A percentile compares a stretch with the other conserved stretches of the same genome.
Conservation (phyloP, 2,888 invertebrate species). For the Merodon equestris region DNA sequence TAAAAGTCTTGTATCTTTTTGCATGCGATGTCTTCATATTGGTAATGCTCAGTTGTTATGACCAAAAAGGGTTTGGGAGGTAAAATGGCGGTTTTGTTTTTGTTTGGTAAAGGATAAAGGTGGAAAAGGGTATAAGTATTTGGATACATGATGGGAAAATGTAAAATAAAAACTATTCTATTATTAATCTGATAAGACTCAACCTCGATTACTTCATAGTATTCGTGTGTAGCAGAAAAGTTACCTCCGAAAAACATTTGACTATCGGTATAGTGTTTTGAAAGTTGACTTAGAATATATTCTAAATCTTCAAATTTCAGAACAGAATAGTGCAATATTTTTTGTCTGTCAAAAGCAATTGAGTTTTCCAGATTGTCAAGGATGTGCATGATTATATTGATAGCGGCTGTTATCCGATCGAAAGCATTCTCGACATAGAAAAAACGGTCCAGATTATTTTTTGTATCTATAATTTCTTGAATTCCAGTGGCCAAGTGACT, state of each 20-base stretch:
- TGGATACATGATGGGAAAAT: no score
- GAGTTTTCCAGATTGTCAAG: no score
- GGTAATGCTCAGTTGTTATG: slow-evolving; percentile 22
- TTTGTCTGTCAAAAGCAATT: no score
- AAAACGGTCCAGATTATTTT: slow-evolving; percentile 25
- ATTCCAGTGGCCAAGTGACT: slow-evolving; percentile 21
- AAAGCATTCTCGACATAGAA: slow-evolving; percentile 20
- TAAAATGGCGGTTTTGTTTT: slow-evolving; percentile 23
- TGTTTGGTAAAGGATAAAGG: slow-evolving; percentile 12
- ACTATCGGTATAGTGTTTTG: no score
- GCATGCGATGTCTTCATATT: slow-evolving; percentile 11
- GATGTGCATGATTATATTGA: slow-evolving; percentile 21
- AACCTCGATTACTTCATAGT: no score
- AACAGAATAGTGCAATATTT: background rate
- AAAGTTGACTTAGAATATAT: no score
- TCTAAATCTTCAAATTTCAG: no score
- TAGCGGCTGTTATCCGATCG: slow-evolving; percentile 18
- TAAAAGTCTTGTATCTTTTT: slow-evolving; percentile 6
- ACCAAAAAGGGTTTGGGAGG: background rate
- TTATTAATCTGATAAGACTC: no score
- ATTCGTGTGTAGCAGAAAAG: no score
- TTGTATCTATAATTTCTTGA: slow-evolving; percentile 18
- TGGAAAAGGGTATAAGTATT: no score
- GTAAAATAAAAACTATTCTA: no score
- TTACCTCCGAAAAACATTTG: no score